Conservation (phyloP, 2,888 invertebrate genomes). For the Drosophila buzzatii region DNA sequence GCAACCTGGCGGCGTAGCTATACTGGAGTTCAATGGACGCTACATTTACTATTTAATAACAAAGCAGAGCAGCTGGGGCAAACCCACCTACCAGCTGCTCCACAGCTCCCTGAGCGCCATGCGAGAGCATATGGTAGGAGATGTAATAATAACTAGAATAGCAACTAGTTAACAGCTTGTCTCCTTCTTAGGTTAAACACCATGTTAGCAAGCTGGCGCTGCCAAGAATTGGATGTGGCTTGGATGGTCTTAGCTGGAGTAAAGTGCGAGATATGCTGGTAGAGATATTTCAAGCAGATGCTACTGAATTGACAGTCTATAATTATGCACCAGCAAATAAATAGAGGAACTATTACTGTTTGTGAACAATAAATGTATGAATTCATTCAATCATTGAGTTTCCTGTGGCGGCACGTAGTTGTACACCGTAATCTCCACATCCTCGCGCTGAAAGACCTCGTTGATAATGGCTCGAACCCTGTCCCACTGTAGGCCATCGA, state of each 20-base stretch:
- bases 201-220: slow-evolving; percentile 87
- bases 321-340: slow-evolving; percentile 80
- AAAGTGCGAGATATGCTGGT: slow-evolving; percentile 86
- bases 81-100: slow-evolving; percentile 86
- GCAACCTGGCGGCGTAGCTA: slow-evolving; percentile 85
- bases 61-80: slow-evolving; percentile 86
- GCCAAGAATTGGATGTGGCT: slow-evolving; percentile 89
- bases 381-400: slow-evolving; percentile 10
- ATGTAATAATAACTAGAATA: too few species aligned
- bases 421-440: slow-evolving; percentile 86
- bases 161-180: background rate
- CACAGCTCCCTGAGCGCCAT: slow-evolving; percentile 84
- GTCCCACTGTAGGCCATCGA: slow-evolving; percentile 88
- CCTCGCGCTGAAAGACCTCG: slow-evolving; percentile 86
- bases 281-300: slow-evolving; percentile 86
- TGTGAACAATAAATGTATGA: background rate
- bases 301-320: slow-evolving; percentile 86
- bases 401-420: slow-evolving; percentile 84
- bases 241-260: slow-evolving; percentile 88
- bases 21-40: slow-evolving; percentile 83
- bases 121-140: slow-evolving; percentile 82
- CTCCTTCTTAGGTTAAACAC: slow-evolving; percentile 81
- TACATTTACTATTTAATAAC: slow-evolving; percentile 88
- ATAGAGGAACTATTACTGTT: slow-evolving; percentile 27
- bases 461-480: slow-evolving; percentile 86